A percentile compares a stretch with the other conserved stretches of the same genome.
phyloP scores from a whole-genome alignment of 1,140 invertebrate species.

The Portunus trituberculatus region DNA sequence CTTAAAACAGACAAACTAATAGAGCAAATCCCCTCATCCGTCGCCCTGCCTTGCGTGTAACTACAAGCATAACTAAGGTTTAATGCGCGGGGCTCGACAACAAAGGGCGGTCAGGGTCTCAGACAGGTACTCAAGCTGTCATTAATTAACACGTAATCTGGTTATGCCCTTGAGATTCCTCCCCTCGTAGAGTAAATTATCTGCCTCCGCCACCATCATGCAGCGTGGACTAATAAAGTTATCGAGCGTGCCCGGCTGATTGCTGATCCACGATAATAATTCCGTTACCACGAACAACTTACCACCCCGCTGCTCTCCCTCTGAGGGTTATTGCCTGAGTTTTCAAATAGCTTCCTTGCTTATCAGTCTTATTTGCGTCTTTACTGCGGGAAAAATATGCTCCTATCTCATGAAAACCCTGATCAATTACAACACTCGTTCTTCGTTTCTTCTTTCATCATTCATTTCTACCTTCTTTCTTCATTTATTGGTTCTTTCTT shows the following conservation, averaged over 20 bases:
- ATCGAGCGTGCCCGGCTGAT: not conserved
- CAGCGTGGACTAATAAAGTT: not conserved
- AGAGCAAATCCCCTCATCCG: too few species aligned
- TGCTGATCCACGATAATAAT: not conserved
- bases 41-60: not conserved
- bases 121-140: slow-evolving; percentile 7
- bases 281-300: not conserved
- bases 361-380: too few species aligned
- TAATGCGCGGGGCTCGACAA: not conserved
- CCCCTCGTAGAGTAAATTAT: not conserved
- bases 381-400: too few species aligned
- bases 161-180: not conserved
- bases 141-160: not conserved
- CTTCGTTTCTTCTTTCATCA: too few species aligned
- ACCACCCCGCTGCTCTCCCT: not conserved
- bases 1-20: too few species aligned
- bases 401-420: too few species aligned
- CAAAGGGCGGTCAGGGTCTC: not conserved
- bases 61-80: not conserved
- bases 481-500: too few species aligned
- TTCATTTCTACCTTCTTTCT: too few species aligned
- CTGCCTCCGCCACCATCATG: not conserved
- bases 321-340: too few species aligned
- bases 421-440: too few species aligned
- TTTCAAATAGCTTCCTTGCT: too few species aligned